These are phyloP conservation scores for Ctenochaetus hawaiiensis DNA, from an alignment of 2,797 vertebrate genomes.

Conservation along the genomic window DNA sequence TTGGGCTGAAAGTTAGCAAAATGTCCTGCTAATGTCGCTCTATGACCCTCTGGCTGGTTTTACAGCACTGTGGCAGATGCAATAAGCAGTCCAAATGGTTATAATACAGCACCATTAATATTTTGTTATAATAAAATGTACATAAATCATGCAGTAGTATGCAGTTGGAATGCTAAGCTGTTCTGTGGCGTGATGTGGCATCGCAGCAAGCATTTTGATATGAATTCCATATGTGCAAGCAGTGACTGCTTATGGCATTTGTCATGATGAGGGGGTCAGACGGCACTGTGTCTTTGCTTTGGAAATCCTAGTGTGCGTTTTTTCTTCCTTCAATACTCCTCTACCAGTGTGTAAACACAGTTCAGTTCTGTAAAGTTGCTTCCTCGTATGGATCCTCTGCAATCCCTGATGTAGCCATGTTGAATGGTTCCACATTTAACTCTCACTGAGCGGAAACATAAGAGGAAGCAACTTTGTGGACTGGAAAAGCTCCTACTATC, in stretches of 20 bases:
- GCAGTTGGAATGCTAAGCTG: conserved; percentile 55
- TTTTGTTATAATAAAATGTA: conserved; percentile 62
- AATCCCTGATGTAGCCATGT: neutral
- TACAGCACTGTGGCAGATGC: conserved; percentile 43
- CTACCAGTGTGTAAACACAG: conserved; percentile 47
- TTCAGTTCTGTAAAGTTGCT: conserved; percentile 51
- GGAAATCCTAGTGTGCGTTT: conserved; percentile 73
- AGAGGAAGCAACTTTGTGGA: conserved; percentile 56
- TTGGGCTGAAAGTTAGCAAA: conserved; percentile 36
- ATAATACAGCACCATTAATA: conserved; percentile 59
- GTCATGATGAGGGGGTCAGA: conserved; percentile 35
- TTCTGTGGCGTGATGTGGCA: conserved; percentile 42
- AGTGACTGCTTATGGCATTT: conserved; percentile 47
- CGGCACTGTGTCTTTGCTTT: conserved; percentile 59
- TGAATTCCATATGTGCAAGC: conserved; percentile 44
- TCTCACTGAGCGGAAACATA: conserved; percentile 32
- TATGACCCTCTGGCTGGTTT: conserved; percentile 15
- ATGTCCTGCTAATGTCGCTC: conserved; percentile 16
- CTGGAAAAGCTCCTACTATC: conserved; percentile 11
- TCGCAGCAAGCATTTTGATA: conserved; percentile 56
- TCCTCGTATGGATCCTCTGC: conserved; percentile 31
- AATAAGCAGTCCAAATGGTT: conserved; percentile 56
- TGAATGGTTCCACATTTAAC: conserved; percentile 45
- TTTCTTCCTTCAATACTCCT: neutral
- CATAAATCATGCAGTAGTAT: conserved; percentile 74